Conservation (phyloP, 2,888 invertebrate species). For the Orthosia gothica region DNA sequence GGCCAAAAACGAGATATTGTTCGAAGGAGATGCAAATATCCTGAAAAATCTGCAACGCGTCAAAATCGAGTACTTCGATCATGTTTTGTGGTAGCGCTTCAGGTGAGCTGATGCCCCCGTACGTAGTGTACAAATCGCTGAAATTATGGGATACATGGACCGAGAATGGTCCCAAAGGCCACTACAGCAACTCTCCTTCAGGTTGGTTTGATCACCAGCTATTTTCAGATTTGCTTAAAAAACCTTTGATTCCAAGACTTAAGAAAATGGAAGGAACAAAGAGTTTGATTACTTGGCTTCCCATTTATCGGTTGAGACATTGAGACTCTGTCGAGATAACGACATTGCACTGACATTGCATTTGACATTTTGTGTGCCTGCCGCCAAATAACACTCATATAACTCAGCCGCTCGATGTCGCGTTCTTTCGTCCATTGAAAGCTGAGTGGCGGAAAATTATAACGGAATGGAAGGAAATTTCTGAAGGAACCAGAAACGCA, state of each 20-base stretch:
- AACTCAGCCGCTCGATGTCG: conserved; percentile 2
- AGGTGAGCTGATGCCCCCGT: neutral
- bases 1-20: too few species aligned
- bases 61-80: neutral
- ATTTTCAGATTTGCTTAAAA: conserved; percentile 2
- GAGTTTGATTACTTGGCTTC: neutral
- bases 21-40: conserved; percentile 5
- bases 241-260: neutral
- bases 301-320: conserved; percentile 1
- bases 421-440: conserved; percentile 7
- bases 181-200: neutral
- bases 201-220: conserved; percentile 3
- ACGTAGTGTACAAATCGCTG: neutral
- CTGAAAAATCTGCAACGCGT: conserved; percentile 1
- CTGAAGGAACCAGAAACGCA: conserved; percentile 1
- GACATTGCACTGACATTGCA: too few species aligned
- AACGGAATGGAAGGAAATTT: neutral
- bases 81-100: conserved; percentile 10
- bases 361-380: neutral
- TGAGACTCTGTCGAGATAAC: conserved; percentile 7
- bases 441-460: conserved; percentile 5
- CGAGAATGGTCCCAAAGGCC: conserved; percentile 5
- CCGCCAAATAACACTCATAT: conserved; percentile 7
- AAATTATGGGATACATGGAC: conserved; percentile 10
- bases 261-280: conserved; percentile 7